These are phyloP conservation scores for Apamea anceps DNA, from an alignment of 2,888 invertebrate genomes.

Conservation along the genomic window DNA sequence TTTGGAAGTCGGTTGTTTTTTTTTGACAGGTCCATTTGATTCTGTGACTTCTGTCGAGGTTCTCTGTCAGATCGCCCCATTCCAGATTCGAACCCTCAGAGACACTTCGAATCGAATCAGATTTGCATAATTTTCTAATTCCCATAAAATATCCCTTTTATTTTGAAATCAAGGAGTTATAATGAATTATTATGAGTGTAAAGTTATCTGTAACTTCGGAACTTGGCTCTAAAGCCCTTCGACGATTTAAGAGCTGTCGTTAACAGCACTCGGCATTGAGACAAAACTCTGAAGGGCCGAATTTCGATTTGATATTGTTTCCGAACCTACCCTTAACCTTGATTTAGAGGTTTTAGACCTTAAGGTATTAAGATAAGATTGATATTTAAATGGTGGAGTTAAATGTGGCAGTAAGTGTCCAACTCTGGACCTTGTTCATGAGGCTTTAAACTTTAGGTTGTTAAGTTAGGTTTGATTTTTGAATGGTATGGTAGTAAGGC, in stretches of 20 bases:
- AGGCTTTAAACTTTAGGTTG: background rate
- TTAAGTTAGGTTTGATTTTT: background rate
- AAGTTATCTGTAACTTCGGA: conserved; percentile 46
- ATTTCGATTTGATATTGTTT: conserved; percentile 63
- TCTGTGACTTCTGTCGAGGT: too few relatives aligned
- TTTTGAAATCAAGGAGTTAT: conserved; percentile 43
- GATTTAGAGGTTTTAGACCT: conserved; percentile 6
- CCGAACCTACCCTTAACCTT: conserved; percentile 15
- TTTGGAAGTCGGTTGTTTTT: too few relatives aligned
- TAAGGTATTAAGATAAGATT: rapidly evolving
- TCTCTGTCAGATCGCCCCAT: too few relatives aligned
- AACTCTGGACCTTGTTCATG: background rate
- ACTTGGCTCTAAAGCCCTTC: conserved; percentile 31
- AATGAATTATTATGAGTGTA: conserved; percentile 40
- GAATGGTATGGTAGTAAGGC: background rate
- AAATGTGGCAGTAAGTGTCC: background rate
- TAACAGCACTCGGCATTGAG: conserved; percentile 51
- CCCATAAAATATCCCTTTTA: conserved; percentile 36
- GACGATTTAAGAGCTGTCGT: conserved; percentile 54
- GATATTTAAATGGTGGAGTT: conserved; percentile 7
- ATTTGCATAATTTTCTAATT: conserved; percentile 31
- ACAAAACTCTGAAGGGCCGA: conserved; percentile 32
- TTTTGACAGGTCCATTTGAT: too few relatives aligned
- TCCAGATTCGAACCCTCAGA: too few relatives aligned
- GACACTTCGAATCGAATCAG: background rate